phyloP scores from a whole-genome alignment of 2,113 vertebrate genomes.

The Irena cyanogastra region DNA sequence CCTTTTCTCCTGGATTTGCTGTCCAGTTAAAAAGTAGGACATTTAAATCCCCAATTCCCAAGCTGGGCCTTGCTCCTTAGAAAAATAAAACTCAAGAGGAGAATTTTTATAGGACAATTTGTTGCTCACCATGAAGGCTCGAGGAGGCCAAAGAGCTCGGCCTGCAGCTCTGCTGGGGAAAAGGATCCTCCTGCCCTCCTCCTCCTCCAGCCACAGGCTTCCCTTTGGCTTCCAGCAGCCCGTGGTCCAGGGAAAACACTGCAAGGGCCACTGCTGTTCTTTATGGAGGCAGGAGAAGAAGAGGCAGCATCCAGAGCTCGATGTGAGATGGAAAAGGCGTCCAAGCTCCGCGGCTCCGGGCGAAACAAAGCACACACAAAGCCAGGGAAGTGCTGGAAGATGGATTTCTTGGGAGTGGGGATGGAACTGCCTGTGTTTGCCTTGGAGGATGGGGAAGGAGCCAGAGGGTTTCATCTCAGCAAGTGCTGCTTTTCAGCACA shows the following conservation, averaged over 20 bases:
- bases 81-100: background rate
- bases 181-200: background rate
- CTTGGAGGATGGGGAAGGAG: slow-evolving; percentile 29
- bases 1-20: background rate
- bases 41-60: background rate
- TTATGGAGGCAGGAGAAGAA: slow-evolving; percentile 13
- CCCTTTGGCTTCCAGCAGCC: slow-evolving; percentile 9
- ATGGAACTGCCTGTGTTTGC: slow-evolving; percentile 38
- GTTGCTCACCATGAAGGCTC: background rate
- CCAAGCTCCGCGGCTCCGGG: slow-evolving; percentile 10
- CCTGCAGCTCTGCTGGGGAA: background rate
- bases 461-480: slow-evolving; percentile 42
- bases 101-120: slow-evolving; percentile 15
- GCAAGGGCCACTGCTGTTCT: background rate
- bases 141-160: background rate
- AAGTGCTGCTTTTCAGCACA: slow-evolving; percentile 35
- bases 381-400: background rate
- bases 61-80: background rate
- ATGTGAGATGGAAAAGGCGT: background rate
- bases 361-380: slow-evolving; percentile 3
- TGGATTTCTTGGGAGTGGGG: slow-evolving; percentile 13
- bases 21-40: background rate
- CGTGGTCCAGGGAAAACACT: background rate
- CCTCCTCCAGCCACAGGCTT: background rate
- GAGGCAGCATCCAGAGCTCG: slow-evolving; percentile 1